These are phyloP conservation scores for Tetanocera ferruginea DNA, from an alignment of 2,888 invertebrate genomes.

Conservation along the genomic window DNA sequence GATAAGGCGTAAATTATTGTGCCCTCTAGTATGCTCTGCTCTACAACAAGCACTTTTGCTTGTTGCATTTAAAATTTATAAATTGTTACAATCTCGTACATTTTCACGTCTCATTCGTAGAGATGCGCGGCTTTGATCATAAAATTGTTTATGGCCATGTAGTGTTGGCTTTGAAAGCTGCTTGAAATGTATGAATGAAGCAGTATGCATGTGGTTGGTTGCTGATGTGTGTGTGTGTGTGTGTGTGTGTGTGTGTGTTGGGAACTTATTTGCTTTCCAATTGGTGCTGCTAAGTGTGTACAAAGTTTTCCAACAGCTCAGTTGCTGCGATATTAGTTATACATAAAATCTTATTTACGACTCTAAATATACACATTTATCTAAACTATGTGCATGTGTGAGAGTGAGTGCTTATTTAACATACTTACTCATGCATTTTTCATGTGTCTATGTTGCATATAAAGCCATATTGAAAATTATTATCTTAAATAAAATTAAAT, in stretches of 20 bases:
- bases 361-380: too few relatives aligned
- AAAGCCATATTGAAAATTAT: too few relatives aligned
- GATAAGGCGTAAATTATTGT: background rate
- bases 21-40: background rate
- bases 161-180: background rate
- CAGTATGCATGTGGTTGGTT: background rate
- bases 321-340: too few relatives aligned
- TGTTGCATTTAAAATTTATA: slow-evolving; percentile 25
- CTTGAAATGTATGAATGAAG: background rate
- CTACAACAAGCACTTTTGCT: background rate
- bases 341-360: too few relatives aligned
- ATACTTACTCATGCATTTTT: too few relatives aligned
- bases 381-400: too few relatives aligned
- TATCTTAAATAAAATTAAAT: too few relatives aligned
- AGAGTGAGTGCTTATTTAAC: too few relatives aligned
- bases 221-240: background rate
- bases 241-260: background rate
- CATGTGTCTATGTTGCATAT: too few relatives aligned
- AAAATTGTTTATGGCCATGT: slow-evolving; percentile 7
- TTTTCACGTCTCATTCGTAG: slow-evolving; percentile 3
- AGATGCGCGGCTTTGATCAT: slow-evolving; percentile 11
- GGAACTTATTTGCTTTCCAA: background rate
- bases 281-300: too few relatives aligned
- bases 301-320: too few relatives aligned
- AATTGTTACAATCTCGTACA: slow-evolving; percentile 22